Percentiles rank a stretch among this genome's conserved stretches.
Conservation (phyloP, 2,888 invertebrate species). For the Aphrophora alni region DNA sequence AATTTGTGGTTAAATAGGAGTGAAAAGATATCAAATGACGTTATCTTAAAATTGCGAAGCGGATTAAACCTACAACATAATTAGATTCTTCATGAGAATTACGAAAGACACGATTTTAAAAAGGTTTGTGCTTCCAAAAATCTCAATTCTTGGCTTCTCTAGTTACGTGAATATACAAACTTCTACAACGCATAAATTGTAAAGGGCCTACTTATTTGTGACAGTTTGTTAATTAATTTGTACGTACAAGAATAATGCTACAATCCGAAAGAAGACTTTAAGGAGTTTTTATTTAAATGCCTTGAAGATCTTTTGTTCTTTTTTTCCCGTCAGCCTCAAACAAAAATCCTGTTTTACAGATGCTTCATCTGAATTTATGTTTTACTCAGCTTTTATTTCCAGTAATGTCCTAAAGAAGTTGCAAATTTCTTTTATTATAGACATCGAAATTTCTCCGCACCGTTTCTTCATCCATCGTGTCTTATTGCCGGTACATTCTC, state of each 20-base stretch:
- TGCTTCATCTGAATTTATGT: constrained; percentile 9
- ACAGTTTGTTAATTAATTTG: no score
- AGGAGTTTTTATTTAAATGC: not conserved
- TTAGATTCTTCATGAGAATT: no score
- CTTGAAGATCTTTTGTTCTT: not conserved
- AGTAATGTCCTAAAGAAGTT: not conserved
- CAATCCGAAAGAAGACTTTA: no score
- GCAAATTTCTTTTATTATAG: not conserved
- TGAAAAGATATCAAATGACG: not conserved
- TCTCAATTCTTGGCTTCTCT: no score
- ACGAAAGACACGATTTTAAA: no score
- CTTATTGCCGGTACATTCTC: not conserved
- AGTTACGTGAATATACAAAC: no score
- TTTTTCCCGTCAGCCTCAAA: not conserved
- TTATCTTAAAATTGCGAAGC: no score
- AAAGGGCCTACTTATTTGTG: no score
- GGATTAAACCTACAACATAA: no score
- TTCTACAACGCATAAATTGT: no score
- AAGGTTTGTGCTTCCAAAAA: no score
- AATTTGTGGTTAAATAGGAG: not conserved
- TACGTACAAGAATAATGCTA: no score
- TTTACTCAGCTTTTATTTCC: not conserved
- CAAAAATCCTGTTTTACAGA: not conserved
- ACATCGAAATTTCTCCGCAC: not conserved
- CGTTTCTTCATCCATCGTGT: not conserved